Conservation (phyloP, 2,888 invertebrate species). For the Pegoplata infirma region DNA sequence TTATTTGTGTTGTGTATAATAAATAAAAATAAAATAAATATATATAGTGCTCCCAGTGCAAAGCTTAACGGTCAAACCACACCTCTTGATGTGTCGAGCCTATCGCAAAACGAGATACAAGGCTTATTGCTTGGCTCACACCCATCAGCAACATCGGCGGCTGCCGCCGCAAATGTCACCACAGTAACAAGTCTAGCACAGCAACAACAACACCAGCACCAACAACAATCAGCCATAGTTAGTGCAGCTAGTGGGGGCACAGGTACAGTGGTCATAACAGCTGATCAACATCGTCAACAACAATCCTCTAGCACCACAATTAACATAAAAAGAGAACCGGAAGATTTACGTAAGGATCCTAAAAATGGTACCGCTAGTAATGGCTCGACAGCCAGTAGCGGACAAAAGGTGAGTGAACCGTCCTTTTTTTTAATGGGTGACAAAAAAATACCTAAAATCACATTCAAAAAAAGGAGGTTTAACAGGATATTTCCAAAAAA, state of each 20-base stretch:
- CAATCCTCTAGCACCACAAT: conserved; percentile 69
- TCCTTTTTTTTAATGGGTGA: conserved; percentile 33
- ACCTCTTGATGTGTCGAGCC: conserved; percentile 79
- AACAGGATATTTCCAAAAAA: conserved; percentile 32
- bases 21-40: too few species aligned
- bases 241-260: conserved; percentile 68
- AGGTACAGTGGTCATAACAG: conserved; percentile 72
- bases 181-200: conserved; percentile 68
- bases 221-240: conserved; percentile 73
- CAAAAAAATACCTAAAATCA: conserved; percentile 10
- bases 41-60: conserved; percentile 75
- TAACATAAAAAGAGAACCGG: conserved; percentile 78
- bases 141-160: conserved; percentile 74
- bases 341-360: conserved; percentile 78
- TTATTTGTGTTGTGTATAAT: conserved; percentile 14
- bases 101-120: conserved; percentile 79
- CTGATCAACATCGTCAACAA: conserved; percentile 69
- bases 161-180: conserved; percentile 73
- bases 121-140: conserved; percentile 79
- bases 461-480: conserved; percentile 26
- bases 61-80: conserved; percentile 79
- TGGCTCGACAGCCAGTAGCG: conserved; percentile 69
- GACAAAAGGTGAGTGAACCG: conserved; percentile 76
- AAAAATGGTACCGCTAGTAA: conserved; percentile 75
- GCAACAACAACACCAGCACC: conserved; percentile 63